phyloP scores from a whole-genome alignment of 2,797 vertebrate genomes.

The Oryzias sinensis region DNA sequence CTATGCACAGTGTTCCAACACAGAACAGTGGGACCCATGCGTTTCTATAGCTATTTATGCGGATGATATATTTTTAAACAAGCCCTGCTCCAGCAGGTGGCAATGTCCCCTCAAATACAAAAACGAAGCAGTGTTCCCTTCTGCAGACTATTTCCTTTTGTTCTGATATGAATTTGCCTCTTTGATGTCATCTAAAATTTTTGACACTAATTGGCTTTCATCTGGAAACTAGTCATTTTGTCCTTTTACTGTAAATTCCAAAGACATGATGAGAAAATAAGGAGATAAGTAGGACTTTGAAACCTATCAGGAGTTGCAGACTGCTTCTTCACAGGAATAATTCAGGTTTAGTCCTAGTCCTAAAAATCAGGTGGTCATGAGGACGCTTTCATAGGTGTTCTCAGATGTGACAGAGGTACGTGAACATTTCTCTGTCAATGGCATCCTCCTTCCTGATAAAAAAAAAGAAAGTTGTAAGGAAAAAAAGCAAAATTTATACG shows the following conservation, averaged over 20 bases:
- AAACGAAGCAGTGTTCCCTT: neutral
- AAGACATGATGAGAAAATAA: neutral
- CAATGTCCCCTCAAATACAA: conserved; percentile 23
- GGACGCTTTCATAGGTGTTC: conserved; percentile 48
- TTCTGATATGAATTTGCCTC: too few species aligned
- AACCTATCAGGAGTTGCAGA: conserved; percentile 5
- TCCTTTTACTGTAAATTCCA: conserved; percentile 7
- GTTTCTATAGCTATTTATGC: too few species aligned
- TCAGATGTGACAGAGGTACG: conserved; percentile 11
- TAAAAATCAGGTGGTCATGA: conserved; percentile 3
- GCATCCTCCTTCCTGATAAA: conserved; percentile 33
- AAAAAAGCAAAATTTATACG: conserved; percentile 17
- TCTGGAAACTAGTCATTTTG: neutral
- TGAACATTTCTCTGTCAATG: neutral
- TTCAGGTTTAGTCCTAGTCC: neutral
- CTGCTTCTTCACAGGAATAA: neutral
- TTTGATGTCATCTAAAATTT: neutral
- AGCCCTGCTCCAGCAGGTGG: conserved; percentile 51
- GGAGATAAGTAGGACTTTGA: neutral
- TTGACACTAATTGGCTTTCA: neutral
- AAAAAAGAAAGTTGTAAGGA: conserved; percentile 15
- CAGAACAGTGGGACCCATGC: too few species aligned
- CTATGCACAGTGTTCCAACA: too few species aligned
- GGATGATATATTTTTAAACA: too few species aligned
- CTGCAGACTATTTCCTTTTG: too few species aligned